Percentiles rank a stretch among this genome's conserved stretches.
These are phyloP conservation scores for Eubucco bourcierii DNA, from an alignment of 2,113 vertebrate genomes.

Conservation along the genomic window DNA sequence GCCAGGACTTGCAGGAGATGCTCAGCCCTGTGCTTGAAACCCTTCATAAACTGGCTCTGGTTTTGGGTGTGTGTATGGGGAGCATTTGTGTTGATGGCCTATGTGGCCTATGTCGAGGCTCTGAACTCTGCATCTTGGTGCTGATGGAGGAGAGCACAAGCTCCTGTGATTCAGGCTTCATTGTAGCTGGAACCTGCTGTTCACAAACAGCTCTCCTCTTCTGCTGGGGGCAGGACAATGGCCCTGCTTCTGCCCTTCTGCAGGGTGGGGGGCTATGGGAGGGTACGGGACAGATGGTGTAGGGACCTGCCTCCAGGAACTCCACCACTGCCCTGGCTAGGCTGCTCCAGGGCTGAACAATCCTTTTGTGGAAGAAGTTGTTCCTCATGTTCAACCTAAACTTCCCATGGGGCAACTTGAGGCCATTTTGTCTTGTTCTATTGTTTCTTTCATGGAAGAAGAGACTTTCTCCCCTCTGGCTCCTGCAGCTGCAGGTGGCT, in stretches of 20 bases:
- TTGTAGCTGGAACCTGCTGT: not conserved
- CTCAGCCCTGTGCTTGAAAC: not conserved
- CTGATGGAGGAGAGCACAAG: accelerated
- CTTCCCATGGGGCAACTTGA: too few species aligned
- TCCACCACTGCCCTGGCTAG: too few species aligned
- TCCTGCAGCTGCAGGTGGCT: not conserved
- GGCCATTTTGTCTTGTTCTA: not conserved
- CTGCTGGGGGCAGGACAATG: not conserved
- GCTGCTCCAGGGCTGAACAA: too few species aligned
- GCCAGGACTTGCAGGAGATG: not conserved
- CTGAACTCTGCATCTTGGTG: accelerated
- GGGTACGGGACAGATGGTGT: accelerated
- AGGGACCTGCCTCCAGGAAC: not conserved
- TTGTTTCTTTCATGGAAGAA: not conserved
- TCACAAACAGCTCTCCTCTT: not conserved
- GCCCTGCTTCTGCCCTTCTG: not conserved
- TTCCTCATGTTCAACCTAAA: too few species aligned
- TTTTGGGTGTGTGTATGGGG: too few species aligned
- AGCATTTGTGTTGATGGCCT: not conserved
- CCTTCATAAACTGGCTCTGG: not conserved
- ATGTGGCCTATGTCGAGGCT: accelerated
- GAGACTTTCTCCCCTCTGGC: not conserved
- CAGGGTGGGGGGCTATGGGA: not conserved
- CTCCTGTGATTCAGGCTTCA: too few species aligned
- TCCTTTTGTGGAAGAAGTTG: too few species aligned